Base-by-base conservation (phyloP, 2,888 invertebrate species). In the Cheilosia variabilis region DNA sequence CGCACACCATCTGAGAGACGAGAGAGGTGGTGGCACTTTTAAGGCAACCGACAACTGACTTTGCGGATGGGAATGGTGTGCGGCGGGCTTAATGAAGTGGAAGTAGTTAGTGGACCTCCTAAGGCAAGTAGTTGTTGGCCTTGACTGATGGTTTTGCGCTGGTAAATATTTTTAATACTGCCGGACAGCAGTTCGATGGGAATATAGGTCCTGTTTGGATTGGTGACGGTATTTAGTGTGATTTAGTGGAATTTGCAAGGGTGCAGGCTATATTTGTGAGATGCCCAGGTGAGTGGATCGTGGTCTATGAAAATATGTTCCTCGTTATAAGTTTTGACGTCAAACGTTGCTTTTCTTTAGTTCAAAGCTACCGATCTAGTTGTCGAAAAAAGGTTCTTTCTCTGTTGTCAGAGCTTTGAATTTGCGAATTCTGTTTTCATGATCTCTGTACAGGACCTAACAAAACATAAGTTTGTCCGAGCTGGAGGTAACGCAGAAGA, bases 121-220 rank as follows among this genome's bases (percentile, higher is more conserved):
- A 53, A 65, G 79, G 58, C 72, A 45, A 60, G 58, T 22, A 37
- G 79, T 52, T 79, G 72, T 52, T 79, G 72, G 79, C 79, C 72
- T 79, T 79, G 79, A 79, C 72, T 79, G 58, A 71, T 43, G 52
- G 71, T 31, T 71, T 43, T 52, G n/a, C 41, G 37, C 37, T 13
- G 37, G 10, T 37, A 9, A 34, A 34, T 10, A 3, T 13, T 34
- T 13, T 73, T 22, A n/a, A 47, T 27, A n/a, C 22, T 58, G 43
- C 7, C 22, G 19, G 68, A 34, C n/a, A 15, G 45, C 13, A 15
- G 31, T 69, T 69, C 27, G 34, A 10, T 53, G 41, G 37, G 47
- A n/a, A 47, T 19, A 19, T 71, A 41, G 27, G 71, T 71, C 71
- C 71, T 60, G 71, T 50, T 45, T 58, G 7, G 24, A 45, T 34